A percentile compares a stretch with the other conserved stretches of the same genome.
Conservation (phyloP, 2,797 vertebrate genomes). For the Sebastes hopkinsi region DNA sequence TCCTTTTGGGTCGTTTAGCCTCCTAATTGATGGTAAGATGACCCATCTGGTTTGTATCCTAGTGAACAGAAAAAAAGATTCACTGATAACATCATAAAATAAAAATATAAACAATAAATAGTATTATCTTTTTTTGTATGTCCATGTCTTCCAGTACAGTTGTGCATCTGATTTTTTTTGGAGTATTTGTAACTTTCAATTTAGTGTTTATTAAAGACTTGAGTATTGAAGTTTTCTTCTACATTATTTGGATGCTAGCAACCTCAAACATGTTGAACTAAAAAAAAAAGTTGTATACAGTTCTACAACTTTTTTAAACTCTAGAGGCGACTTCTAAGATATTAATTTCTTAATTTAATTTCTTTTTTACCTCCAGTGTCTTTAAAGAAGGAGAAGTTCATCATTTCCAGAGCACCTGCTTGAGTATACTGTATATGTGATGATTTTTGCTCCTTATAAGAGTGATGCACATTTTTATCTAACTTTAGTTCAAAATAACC, state of each 20-base stretch:
- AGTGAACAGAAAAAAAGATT: background rate
- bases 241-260: background rate
- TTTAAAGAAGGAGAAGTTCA: background rate
- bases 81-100: fast-evolving
- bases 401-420: background rate
- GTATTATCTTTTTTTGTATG: background rate
- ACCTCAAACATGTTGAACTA: background rate
- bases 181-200: background rate
- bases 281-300: background rate
- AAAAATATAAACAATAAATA: background rate
- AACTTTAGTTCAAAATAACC: background rate
- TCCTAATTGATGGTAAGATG: background rate
- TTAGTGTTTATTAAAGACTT: background rate
- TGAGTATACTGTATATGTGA: background rate
- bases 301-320: background rate
- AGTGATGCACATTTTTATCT: background rate
- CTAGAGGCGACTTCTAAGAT: background rate
- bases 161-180: background rate
- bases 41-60: background rate
- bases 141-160: background rate
- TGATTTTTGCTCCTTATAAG: background rate
- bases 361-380: background rate
- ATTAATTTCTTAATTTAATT: background rate
- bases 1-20: background rate
- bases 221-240: background rate